Evolutionary conservation across 2,113 vertebrate species (phyloP).

Genomic region (Rhynchomys soricoides): DNA sequence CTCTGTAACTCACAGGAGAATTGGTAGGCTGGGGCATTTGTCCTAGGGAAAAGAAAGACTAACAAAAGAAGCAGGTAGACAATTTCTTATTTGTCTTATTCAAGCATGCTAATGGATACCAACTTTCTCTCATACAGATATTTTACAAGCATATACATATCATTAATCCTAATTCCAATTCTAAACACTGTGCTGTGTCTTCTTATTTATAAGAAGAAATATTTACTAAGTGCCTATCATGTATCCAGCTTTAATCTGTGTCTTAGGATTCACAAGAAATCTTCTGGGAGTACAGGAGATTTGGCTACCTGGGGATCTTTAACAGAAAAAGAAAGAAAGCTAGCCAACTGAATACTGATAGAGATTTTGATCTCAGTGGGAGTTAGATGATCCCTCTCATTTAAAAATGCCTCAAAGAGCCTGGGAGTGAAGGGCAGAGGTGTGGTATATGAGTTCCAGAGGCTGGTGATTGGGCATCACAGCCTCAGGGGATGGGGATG

Average conservation of each 20-base stretch:
- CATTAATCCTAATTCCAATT: slow-evolving; percentile 34
- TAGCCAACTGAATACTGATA: slow-evolving; percentile 18
- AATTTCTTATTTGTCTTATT: slow-evolving; percentile 32
- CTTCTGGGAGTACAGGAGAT: background rate
- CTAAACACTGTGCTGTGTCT: background rate
- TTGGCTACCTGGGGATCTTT: slow-evolving; percentile 46
- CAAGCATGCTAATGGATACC: background rate
- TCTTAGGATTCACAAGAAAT: background rate
- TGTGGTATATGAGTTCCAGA: background rate
- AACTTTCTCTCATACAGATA: background rate
- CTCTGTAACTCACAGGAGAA: background rate
- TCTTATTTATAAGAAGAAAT: slow-evolving; percentile 24
- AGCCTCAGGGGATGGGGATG: background rate
- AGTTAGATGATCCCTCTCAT: slow-evolving; percentile 53
- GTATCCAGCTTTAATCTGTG: background rate
- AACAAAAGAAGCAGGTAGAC: background rate
- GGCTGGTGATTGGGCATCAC: background rate
- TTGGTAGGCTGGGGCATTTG: background rate
- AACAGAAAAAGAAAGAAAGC: slow-evolving; percentile 29
- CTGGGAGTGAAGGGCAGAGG: slow-evolving; percentile 16
- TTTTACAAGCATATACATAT: slow-evolving; percentile 1
- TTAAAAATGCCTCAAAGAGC: slow-evolving; percentile 53
- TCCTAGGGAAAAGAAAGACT: background rate
- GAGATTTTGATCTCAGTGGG: slow-evolving; percentile 50
- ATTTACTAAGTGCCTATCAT: background rate